A percentile compares a stretch with the other conserved stretches of the same genome.
These are phyloP conservation scores for Variabilichromis moorii DNA, from an alignment of 2,113 vertebrate genomes.

Conservation along the genomic window DNA sequence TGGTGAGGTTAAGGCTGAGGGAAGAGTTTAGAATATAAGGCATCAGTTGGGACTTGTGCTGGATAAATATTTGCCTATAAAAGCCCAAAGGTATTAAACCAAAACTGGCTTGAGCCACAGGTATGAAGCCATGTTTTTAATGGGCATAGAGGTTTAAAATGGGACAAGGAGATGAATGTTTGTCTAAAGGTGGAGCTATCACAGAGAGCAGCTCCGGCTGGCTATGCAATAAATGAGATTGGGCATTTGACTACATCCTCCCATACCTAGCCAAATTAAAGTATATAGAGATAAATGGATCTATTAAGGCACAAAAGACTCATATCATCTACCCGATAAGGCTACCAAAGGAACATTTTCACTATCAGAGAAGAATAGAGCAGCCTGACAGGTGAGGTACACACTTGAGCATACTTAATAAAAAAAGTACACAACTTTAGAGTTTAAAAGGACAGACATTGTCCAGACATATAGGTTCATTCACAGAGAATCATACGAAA, in stretches of 20 bases:
- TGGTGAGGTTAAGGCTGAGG: not conserved
- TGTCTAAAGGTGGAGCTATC: conserved; percentile 2
- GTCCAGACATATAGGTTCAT: not conserved
- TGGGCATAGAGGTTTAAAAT: not conserved
- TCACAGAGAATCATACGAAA: not conserved
- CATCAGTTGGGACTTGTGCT: not conserved
- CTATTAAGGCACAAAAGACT: conserved; percentile 67
- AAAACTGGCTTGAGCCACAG: not conserved
- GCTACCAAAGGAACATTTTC: conserved; percentile 46
- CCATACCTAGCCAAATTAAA: conserved; percentile 61
- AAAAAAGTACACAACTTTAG: not conserved
- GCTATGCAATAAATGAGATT: conserved; percentile 63
- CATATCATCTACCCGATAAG: conserved; percentile 67
- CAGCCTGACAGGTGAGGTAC: not conserved
- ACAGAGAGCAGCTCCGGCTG: not conserved
- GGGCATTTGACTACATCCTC: conserved; percentile 65
- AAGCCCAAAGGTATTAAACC: not conserved
- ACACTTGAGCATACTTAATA: not conserved
- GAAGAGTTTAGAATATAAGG: not conserved
- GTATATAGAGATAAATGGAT: conserved; percentile 69
- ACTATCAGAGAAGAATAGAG: not conserved
- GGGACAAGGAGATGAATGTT: not conserved
- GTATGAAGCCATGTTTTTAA: not conserved
- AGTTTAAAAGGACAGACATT: not conserved
- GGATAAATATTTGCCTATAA: not conserved